phyloP scores from a whole-genome alignment of 2,888 invertebrate species.

The Anticlea derivata region DNA sequence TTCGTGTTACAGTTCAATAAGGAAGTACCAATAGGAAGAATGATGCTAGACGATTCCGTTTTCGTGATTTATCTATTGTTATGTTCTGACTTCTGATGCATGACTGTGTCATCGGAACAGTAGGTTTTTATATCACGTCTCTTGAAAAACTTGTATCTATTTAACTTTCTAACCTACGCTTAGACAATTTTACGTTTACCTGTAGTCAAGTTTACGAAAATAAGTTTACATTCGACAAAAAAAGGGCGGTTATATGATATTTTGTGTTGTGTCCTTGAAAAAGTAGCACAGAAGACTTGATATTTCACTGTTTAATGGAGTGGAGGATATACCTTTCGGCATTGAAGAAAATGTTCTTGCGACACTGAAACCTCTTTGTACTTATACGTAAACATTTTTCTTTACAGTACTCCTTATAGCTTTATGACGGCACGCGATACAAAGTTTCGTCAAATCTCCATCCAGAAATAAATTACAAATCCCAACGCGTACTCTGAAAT shows the following conservation, averaged over 20 bases:
- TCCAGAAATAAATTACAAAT: conserved; percentile 33
- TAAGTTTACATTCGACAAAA: no score
- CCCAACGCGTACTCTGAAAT: conserved; percentile 27
- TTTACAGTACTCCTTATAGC: not conserved
- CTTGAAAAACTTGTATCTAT: no score
- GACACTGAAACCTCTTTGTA: conserved; percentile 10
- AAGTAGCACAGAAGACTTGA: conserved; percentile 1
- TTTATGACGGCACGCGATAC: conserved; percentile 12
- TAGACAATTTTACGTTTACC: no score
- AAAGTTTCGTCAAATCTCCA: conserved; percentile 24
- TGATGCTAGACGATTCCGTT: conserved; percentile 25
- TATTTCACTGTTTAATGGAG: conserved; percentile 18
- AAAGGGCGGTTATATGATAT: no score
- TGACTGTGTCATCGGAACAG: conserved; percentile 8
- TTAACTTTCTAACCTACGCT: no score
- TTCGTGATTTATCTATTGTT: conserved; percentile 39
- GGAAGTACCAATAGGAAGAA: conserved; percentile 20
- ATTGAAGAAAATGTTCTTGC: conserved; percentile 12
- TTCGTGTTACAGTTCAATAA: conserved; percentile 18
- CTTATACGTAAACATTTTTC: not conserved
- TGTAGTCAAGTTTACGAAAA: no score
- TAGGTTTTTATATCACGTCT: not conserved
- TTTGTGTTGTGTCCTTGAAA: not conserved
- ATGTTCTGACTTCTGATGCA: conserved; percentile 24
- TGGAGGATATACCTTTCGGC: conserved; percentile 5